phyloP scores from a whole-genome alignment of 2,888 invertebrate species.

The Eilema depressum region DNA sequence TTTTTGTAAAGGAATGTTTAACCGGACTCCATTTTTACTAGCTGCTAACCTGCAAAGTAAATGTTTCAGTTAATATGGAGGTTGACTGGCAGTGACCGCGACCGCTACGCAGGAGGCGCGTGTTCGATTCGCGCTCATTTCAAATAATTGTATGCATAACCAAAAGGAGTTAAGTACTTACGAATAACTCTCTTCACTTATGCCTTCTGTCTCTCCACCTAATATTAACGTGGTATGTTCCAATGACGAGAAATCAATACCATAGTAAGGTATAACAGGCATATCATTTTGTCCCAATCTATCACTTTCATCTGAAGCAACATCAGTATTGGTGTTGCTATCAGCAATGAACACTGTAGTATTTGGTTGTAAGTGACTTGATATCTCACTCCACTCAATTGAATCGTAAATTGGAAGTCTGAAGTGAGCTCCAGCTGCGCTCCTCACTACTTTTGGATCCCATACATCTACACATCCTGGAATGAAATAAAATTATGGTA shows the following conservation, averaged over 20 bases:
- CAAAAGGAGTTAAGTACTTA: slow-evolving; percentile 67
- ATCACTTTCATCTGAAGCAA: slow-evolving; percentile 40
- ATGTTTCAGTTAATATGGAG: background rate
- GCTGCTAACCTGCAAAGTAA: slow-evolving; percentile 83
- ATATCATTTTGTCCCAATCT: slow-evolving; percentile 57
- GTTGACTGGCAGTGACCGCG: too few relatives aligned
- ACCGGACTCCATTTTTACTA: slow-evolving; percentile 86
- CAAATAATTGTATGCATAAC: too few relatives aligned
- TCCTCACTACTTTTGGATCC: slow-evolving; percentile 95
- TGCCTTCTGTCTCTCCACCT: slow-evolving; percentile 96
- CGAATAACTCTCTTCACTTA: slow-evolving; percentile 91
- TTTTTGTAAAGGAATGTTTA: slow-evolving; percentile 93
- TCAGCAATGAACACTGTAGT: slow-evolving; percentile 90
- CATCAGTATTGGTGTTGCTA: slow-evolving; percentile 79
- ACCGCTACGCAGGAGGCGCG: too few relatives aligned
- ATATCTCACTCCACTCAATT: slow-evolving; percentile 89
- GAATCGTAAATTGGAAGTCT: slow-evolving; percentile 89
- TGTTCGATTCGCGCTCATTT: too few relatives aligned
- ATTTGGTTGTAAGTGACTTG: slow-evolving; percentile 75
- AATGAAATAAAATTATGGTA: slow-evolving; percentile 45
- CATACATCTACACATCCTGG: slow-evolving; percentile 95
- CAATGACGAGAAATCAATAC: slow-evolving; percentile 84
- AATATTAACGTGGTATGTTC: slow-evolving; percentile 90
- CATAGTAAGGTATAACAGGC: slow-evolving; percentile 89
- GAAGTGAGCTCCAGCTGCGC: slow-evolving; percentile 95